These are phyloP conservation scores for Nerophis lumbriciformis DNA, from an alignment of 2,113 vertebrate species.

Conservation along the genomic window DNA sequence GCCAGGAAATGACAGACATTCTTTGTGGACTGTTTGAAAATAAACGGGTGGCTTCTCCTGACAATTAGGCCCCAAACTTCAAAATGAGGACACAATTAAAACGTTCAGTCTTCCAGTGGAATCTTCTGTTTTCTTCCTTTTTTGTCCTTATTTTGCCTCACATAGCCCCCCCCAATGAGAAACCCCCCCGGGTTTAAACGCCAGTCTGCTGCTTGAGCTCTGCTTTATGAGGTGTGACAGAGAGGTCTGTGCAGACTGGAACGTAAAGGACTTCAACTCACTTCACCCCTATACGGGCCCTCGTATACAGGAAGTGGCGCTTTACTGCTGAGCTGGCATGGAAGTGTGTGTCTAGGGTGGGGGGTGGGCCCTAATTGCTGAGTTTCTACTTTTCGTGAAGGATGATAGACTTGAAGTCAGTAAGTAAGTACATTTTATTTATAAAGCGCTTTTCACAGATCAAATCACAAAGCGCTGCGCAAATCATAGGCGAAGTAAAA, in stretches of 20 bases:
- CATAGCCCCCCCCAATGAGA: slow-evolving; percentile 5
- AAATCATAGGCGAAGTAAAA: too few relatives aligned
- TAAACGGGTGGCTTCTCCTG: slow-evolving; percentile 68
- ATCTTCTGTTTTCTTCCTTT: slow-evolving; percentile 35
- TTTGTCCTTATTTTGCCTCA: slow-evolving; percentile 64
- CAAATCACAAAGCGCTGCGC: too few relatives aligned
- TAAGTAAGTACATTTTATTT: too few relatives aligned
- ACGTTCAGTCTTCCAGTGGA: slow-evolving; percentile 30
- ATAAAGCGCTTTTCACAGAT: too few relatives aligned
- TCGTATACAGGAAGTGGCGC: slow-evolving; percentile 51
- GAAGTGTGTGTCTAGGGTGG: slow-evolving; percentile 63
- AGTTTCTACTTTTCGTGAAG: slow-evolving; percentile 23
- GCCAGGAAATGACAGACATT: slow-evolving; percentile 82
- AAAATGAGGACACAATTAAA: slow-evolving; percentile 47
- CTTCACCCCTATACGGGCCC: slow-evolving; percentile 47
- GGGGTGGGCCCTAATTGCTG: slow-evolving; percentile 21
- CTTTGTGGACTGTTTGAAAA: slow-evolving; percentile 77
- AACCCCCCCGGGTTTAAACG: slow-evolving; percentile 32
- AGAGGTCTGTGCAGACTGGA: slow-evolving; percentile 47
- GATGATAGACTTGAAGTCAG: slow-evolving; percentile 9
- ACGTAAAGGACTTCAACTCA: slow-evolving; percentile 53
- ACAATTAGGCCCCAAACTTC: slow-evolving; percentile 50
- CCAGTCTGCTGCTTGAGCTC: slow-evolving; percentile 35
- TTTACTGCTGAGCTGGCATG: slow-evolving; percentile 82
- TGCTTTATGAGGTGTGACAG: slow-evolving; percentile 67